These are phyloP conservation scores for Idaea biselata DNA, from an alignment of 2,888 invertebrate genomes.

Conservation along the genomic window DNA sequence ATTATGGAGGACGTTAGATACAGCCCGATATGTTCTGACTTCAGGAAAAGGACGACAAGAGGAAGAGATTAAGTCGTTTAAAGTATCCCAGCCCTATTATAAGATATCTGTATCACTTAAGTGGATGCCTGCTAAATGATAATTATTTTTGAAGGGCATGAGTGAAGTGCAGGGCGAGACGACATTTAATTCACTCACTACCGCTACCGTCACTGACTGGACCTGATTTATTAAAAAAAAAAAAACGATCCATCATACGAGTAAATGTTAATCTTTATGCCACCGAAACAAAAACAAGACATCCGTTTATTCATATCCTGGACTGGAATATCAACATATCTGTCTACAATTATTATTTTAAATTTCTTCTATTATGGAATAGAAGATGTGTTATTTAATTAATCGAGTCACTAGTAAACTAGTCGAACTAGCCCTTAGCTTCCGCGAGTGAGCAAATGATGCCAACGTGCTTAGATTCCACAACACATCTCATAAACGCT, in stretches of 20 bases:
- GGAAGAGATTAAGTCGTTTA: background rate
- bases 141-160: conserved; percentile 24
- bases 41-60: no score
- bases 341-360: conserved; percentile 7
- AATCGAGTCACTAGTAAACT: conserved; percentile 4
- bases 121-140: background rate
- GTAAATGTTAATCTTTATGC: conserved; percentile 7
- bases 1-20: no score
- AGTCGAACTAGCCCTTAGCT: conserved; percentile 27
- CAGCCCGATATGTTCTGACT: no score
- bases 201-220: conserved; percentile 16
- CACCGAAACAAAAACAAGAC: background rate
- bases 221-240: conserved; percentile 16
- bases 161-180: conserved; percentile 16
- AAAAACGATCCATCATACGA: conserved; percentile 9
- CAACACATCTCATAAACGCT: conserved; percentile 23
- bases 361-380: background rate
- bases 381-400: background rate
- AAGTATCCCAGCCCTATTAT: background rate
- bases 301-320: background rate
- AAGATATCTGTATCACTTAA: background rate
- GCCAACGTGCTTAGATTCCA: conserved; percentile 35
- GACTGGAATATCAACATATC: conserved; percentile 10
- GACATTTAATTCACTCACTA: conserved; percentile 9
- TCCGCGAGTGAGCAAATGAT: conserved; percentile 32